Base-by-base conservation (phyloP, 2,888 invertebrate genomes). In the Drosophila paracracens region DNA sequence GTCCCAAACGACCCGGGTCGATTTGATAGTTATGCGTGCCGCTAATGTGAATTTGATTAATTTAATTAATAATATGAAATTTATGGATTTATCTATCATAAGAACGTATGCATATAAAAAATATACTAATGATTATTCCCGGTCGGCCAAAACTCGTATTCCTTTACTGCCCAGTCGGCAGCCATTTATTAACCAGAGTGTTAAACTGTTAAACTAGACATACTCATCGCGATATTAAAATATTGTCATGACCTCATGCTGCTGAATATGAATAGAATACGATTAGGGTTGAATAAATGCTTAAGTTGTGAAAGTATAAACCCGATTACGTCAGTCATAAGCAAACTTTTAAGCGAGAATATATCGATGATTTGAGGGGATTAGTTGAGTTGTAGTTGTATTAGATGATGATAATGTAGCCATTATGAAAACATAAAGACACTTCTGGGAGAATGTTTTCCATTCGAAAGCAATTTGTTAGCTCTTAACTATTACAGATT, bases 21-120 rank as follows among this genome's bases (percentile, higher is more conserved):
- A 18, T 1, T 38, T 38, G 13, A 2, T 18, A 31, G 43, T 51
- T 57, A 60, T 71, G 75, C 82, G 84, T 81, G 83, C 79, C 71
- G 71, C 74, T 84, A 89, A 84, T 84, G 88, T 83, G 74, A 71
- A 76, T 85, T 88, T 89, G 76, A 89, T 85, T 89, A 85, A 85
- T 89, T 89, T 76, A 85, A 89, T 89, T 85, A 88, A 88, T 89
- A 85, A 74, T 79, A 71, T 70, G 35, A 60, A 56, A 62, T 63
- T 63, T 74, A 60, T 76, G 76, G 52, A 69, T 25, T 16, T 73
- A 84, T 74, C 67, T 53, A 73, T 71, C 46, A 71, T 57, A 52
- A 43, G 38, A 25, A 21, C n/a, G 6, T 27, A 38, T 48, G 6
- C 21, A 38, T 48, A 36, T 31, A 75, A 60, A 66, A 61, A 71